A percentile compares a stretch with the other conserved stretches of the same genome.
phyloP scores from a whole-genome alignment of 2,113 vertebrate species.

The Vicugna pacos region DNA sequence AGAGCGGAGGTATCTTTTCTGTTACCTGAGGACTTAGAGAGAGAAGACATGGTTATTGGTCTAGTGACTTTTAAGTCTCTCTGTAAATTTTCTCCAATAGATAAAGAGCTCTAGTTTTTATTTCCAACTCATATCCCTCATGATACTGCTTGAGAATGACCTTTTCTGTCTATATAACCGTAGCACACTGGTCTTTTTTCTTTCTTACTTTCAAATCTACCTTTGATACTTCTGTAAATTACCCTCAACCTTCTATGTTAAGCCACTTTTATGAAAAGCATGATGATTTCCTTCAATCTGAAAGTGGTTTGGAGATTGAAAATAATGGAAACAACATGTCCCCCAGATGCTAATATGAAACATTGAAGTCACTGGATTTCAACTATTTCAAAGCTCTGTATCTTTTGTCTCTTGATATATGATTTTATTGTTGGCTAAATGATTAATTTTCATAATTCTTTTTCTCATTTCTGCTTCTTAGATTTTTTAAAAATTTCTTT shows the following conservation, averaged over 20 bases:
- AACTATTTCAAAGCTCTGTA: neutral
- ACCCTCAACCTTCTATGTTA: neutral
- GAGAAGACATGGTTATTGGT: neutral
- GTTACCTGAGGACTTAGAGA: neutral
- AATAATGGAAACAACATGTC: neutral
- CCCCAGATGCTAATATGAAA: neutral
- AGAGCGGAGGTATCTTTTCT: neutral
- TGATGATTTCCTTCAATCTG: neutral
- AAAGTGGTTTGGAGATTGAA: constrained; percentile 5
- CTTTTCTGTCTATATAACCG: neutral
- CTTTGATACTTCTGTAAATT: neutral
- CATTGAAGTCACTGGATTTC: neutral
- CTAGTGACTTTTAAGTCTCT: neutral
- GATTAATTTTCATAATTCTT: neutral
- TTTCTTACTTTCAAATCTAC: neutral
- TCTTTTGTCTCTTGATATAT: neutral
- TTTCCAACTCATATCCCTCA: neutral
- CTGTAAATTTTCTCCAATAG: neutral
- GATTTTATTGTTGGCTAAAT: neutral
- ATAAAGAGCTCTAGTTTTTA: neutral
- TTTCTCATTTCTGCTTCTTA: neutral
- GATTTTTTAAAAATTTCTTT: neutral
- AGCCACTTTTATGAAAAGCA: neutral
- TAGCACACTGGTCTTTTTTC: neutral
- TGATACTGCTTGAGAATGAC: constrained; percentile 4